These are phyloP conservation scores for Ceratina australensis DNA, from an alignment of 1,140 invertebrate species.

Conservation along the genomic window DNA sequence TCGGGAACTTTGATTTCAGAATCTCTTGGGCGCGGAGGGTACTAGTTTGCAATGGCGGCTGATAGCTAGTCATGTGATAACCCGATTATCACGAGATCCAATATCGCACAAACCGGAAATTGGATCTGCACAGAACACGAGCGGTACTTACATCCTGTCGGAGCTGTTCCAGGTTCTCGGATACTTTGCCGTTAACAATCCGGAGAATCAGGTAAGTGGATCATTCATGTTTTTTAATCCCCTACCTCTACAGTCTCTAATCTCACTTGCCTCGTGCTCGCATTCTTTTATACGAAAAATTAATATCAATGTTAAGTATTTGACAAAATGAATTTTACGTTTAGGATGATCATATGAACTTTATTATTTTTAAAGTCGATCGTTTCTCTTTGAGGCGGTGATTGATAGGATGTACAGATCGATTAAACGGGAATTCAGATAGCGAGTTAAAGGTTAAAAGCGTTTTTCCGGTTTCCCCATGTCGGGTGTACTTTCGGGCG, in stretches of 20 bases:
- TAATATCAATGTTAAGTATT: no score
- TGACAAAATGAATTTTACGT: no score
- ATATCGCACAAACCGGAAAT: conserved; percentile 74
- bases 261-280: no score
- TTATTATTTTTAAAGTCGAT: no score
- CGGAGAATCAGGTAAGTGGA: conserved; percentile 88
- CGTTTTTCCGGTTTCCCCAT: conserved; percentile 46
- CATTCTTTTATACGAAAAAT: no score
- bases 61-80: conserved; percentile 89
- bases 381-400: no score
- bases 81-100: conserved; percentile 85
- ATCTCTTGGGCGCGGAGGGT: conserved; percentile 90
- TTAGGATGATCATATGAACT: no score
- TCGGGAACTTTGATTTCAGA: conserved; percentile 81
- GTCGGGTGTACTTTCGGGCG: conserved; percentile 42
- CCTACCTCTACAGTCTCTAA: no score
- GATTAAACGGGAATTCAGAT: neutral
- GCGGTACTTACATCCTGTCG: conserved; percentile 82
- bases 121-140: conserved; percentile 63
- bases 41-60: conserved; percentile 93
- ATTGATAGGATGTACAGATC: no score
- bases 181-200: conserved; percentile 89
- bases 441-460: conserved; percentile 44
- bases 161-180: conserved; percentile 89
- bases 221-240: neutral